A percentile compares a stretch with the other conserved stretches of the same genome.
Evolutionary conservation across 2,888 invertebrate genomes (phyloP).

Genomic region (Liposcelis brunnea): DNA sequence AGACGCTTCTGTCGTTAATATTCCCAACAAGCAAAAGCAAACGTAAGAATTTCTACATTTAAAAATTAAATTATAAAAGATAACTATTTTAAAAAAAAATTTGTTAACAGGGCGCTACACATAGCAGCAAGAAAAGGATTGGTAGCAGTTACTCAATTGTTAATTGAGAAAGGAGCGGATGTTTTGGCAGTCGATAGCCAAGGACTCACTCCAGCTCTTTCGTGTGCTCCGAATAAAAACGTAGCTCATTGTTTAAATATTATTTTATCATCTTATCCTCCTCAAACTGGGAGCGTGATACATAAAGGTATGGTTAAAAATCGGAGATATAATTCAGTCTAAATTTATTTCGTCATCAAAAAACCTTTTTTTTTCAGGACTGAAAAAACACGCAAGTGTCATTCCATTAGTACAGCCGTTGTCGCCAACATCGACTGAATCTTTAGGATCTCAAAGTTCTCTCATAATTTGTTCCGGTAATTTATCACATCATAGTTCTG

Average conservation of each 20-base stretch:
- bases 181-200: slow-evolving; percentile 36
- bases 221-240: slow-evolving; percentile 39
- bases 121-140: slow-evolving; percentile 42
- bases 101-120: slow-evolving; percentile 35
- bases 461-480: slow-evolving; percentile 7
- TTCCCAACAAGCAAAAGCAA: slow-evolving; percentile 35
- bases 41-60: slow-evolving; percentile 27
- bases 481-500: slow-evolving; percentile 23
- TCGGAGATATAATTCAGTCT: no score
- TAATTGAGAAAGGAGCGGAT: slow-evolving; percentile 39
- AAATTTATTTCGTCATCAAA: neutral
- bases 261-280: slow-evolving; percentile 25
- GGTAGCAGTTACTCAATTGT: slow-evolving; percentile 37
- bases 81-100: neutral
- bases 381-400: slow-evolving; percentile 13
- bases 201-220: slow-evolving; percentile 43
- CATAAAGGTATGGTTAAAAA: neutral
- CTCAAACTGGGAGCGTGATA: slow-evolving; percentile 7
- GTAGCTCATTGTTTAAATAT: slow-evolving; percentile 44
- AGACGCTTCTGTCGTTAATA: slow-evolving; percentile 29
- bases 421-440: slow-evolving; percentile 1
- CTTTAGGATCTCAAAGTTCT: neutral
- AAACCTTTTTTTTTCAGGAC: slow-evolving; percentile 10
- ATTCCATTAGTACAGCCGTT: slow-evolving; percentile 7
- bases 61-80: neutral